Evolutionary conservation across 2,797 vertebrate genomes (phyloP).

Genomic region (Dendrocincla fuliginosa): DNA sequence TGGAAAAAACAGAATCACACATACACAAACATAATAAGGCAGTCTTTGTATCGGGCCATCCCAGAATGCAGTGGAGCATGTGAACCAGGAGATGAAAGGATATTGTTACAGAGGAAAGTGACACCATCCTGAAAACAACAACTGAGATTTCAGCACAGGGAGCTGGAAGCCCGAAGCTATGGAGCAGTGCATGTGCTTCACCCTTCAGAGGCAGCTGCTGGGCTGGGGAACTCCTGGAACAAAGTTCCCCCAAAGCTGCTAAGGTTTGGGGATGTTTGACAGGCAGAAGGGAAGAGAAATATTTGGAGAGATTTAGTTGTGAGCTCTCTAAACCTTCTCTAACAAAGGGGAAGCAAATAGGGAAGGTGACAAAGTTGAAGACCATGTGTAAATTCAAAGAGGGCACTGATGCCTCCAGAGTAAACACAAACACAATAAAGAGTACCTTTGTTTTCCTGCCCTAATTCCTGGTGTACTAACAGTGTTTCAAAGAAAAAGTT

Average conservation of each 20-base stretch:
- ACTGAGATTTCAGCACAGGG: not conserved
- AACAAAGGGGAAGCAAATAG: not conserved
- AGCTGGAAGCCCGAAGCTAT: not conserved
- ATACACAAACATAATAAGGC: slow-evolving; percentile 73
- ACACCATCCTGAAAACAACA: slow-evolving; percentile 66
- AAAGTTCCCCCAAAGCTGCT: not conserved
- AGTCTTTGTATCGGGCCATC: slow-evolving; percentile 66
- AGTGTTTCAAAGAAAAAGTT: not conserved
- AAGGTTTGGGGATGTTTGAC: not conserved
- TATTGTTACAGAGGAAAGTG: slow-evolving; percentile 73
- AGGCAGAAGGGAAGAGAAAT: not conserved
- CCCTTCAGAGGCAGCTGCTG: not conserved
- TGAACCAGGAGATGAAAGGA: slow-evolving; percentile 73
- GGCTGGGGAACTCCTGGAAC: not conserved
- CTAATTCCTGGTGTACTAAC: not conserved
- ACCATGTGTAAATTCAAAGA: not conserved
- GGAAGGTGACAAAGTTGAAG: not conserved
- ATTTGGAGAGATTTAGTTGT: not conserved
- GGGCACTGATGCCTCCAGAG: not conserved
- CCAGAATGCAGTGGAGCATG: slow-evolving; percentile 68
- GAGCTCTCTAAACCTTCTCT: not conserved
- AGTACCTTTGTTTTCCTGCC: not conserved
- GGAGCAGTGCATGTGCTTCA: not conserved
- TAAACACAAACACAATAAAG: not conserved
- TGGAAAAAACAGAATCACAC: slow-evolving; percentile 73